Evolutionary conservation across 2,888 invertebrate genomes (phyloP).

Genomic region (Andrena trimmerana): DNA sequence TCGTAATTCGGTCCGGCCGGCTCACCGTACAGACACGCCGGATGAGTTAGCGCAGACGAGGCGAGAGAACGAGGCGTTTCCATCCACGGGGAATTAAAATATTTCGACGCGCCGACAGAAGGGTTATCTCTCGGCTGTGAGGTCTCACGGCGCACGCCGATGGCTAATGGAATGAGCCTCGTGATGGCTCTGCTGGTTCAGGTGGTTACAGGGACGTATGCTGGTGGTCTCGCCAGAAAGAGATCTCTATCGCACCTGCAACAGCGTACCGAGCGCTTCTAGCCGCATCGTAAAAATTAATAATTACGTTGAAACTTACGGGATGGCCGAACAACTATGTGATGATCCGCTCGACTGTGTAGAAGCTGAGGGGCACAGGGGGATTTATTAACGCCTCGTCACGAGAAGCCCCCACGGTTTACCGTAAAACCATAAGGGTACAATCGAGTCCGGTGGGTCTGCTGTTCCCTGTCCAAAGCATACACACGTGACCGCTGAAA

Average conservation of each 20-base stretch:
- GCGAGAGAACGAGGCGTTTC: conserved; percentile 73
- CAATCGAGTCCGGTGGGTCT: conserved; percentile 70
- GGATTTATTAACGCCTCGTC: conserved; percentile 76
- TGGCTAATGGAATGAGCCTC: conserved; percentile 73
- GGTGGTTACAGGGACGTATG: conserved; percentile 72
- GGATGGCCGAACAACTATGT: conserved; percentile 43
- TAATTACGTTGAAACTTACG: conserved; percentile 80
- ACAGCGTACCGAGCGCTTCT: conserved; percentile 48
- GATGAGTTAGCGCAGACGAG: conserved; percentile 64
- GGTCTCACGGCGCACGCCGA: conserved; percentile 70
- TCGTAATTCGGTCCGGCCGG: conserved; percentile 58
- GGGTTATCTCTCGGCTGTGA: conserved; percentile 69
- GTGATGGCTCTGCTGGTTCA: conserved; percentile 58
- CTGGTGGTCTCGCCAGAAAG: conserved; percentile 76
- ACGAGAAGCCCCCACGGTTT: conserved; percentile 66
- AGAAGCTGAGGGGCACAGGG: conserved; percentile 34
- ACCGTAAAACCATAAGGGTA: conserved; percentile 71
- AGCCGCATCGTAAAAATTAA: conserved; percentile 79
- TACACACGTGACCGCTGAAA: not conserved
- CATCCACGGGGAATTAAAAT: conserved; percentile 74
- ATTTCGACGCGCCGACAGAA: conserved; percentile 76
- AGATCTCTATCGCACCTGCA: conserved; percentile 82
- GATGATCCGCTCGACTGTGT: conserved; percentile 61
- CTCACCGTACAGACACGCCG: conserved; percentile 30
- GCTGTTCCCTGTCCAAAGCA: conserved; percentile 54